Conservation (phyloP, 1,140 invertebrate genomes). For the Bombus sibiricus region DNA sequence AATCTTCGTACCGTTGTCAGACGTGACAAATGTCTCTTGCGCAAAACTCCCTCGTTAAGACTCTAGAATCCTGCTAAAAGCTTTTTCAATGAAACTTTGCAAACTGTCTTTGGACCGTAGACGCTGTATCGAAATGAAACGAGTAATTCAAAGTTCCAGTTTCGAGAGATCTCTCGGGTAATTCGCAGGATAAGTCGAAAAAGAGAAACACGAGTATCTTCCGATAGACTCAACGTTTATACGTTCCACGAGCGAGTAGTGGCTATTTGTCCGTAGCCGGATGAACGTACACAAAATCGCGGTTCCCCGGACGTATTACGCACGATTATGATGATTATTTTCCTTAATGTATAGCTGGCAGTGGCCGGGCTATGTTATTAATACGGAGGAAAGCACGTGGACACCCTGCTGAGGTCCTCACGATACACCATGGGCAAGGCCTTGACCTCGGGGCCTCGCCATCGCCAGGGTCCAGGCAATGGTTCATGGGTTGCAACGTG, state of each 20-base stretch:
- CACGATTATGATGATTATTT: constrained; percentile 75
- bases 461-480: constrained; percentile 46
- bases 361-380: constrained; percentile 70
- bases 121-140: too few relatives aligned
- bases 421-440: constrained; percentile 71
- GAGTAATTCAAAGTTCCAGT: not conserved
- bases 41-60: not conserved
- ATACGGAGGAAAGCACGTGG: constrained; percentile 72
- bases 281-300: constrained; percentile 57
- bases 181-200: too few relatives aligned
- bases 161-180: not conserved
- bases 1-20: not conserved
- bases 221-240: not conserved
- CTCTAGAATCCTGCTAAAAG: not conserved
- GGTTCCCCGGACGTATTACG: constrained; percentile 67
- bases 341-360: constrained; percentile 68
- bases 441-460: constrained; percentile 67
- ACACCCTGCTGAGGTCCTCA: constrained; percentile 75
- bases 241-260: not conserved
- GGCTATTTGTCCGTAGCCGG: constrained; percentile 25
- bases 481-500: constrained; percentile 50
- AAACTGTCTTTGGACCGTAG: not conserved
- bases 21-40: not conserved
- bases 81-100: not conserved
- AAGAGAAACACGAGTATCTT: not conserved